These are phyloP conservation scores for Chrysochloris asiatica DNA, from an alignment of 2,113 vertebrate species.

Conservation along the genomic window DNA sequence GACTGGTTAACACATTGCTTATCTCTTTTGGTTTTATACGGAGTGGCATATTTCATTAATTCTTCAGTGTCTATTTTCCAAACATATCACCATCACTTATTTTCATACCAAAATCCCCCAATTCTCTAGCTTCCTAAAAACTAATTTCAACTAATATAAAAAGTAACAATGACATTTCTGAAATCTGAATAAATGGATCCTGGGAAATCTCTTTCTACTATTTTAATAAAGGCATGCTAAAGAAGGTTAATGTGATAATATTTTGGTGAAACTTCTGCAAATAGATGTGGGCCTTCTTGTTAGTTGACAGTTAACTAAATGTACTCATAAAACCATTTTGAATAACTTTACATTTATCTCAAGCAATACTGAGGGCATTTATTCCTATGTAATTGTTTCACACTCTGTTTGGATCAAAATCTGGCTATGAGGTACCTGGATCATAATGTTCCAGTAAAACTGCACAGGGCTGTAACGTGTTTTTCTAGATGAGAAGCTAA, in stretches of 20 bases:
- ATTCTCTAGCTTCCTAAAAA: not conserved
- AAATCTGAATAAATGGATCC: conserved; percentile 19
- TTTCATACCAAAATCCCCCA: not conserved
- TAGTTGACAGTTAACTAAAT: not conserved
- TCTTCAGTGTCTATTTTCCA: not conserved
- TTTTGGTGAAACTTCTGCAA: conserved; percentile 51
- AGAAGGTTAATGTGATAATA: conserved; percentile 47
- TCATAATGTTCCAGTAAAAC: not conserved
- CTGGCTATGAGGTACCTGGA: not conserved
- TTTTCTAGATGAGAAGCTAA: not conserved
- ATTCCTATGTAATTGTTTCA: not conserved
- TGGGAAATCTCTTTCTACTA: conserved; percentile 13
- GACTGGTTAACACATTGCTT: not conserved
- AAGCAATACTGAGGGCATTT: not conserved
- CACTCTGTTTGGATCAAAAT: not conserved
- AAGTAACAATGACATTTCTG: conserved; percentile 53
- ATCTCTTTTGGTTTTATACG: too few species aligned
- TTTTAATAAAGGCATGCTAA: conserved; percentile 48
- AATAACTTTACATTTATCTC: not conserved
- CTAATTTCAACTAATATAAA: not conserved
- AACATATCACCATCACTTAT: conserved; percentile 5
- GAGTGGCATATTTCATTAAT: too few species aligned
- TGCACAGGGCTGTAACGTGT: not conserved
- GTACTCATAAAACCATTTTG: not conserved
- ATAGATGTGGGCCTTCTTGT: not conserved